Conservation (phyloP, 1,140 invertebrate genomes). For the Dinothrombium tinctorium region DNA sequence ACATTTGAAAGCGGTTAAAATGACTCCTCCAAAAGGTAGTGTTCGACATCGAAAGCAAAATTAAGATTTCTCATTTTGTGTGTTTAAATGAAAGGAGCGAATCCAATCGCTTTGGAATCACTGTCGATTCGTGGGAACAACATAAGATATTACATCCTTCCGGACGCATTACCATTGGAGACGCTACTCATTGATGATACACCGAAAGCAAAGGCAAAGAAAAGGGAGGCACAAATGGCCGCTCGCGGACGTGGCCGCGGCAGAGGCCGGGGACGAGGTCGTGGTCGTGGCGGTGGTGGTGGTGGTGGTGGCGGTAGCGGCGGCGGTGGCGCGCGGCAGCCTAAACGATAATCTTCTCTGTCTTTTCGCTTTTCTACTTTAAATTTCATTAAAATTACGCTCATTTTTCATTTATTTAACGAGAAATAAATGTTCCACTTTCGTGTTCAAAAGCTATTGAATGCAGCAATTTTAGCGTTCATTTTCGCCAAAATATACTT, state of each 20-base stretch:
- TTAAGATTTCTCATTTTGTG: not conserved
- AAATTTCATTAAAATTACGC: too few relatives aligned
- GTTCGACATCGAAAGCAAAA: not conserved
- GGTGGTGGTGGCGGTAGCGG: slow-evolving; percentile 4
- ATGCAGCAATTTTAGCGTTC: too few relatives aligned
- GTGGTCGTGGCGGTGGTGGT: slow-evolving; percentile 17
- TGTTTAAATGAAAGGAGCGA: slow-evolving; percentile 18
- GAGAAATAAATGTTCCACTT: too few relatives aligned
- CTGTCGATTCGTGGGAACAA: slow-evolving; percentile 93
- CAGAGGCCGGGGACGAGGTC: slow-evolving; percentile 19
- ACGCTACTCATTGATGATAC: slow-evolving; percentile 90
- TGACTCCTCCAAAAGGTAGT: slow-evolving; percentile 73
- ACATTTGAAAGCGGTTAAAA: slow-evolving; percentile 91
- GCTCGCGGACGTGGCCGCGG: slow-evolving; percentile 16
- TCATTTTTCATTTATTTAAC: too few relatives aligned
- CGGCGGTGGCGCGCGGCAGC: too few relatives aligned
- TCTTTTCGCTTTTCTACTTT: too few relatives aligned
- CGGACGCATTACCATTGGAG: slow-evolving; percentile 80
- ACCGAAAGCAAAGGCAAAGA: slow-evolving; percentile 74
- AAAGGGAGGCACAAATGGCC: slow-evolving; percentile 37
- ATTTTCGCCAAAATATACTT: too few relatives aligned
- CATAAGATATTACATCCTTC: slow-evolving; percentile 87
- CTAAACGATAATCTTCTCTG: too few relatives aligned
- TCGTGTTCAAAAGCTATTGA: too few relatives aligned
- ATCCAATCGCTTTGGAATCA: slow-evolving; percentile 75